Base-by-base conservation (phyloP, 2,888 invertebrate genomes). In the Hirtodrosophila trivittata region DNA sequence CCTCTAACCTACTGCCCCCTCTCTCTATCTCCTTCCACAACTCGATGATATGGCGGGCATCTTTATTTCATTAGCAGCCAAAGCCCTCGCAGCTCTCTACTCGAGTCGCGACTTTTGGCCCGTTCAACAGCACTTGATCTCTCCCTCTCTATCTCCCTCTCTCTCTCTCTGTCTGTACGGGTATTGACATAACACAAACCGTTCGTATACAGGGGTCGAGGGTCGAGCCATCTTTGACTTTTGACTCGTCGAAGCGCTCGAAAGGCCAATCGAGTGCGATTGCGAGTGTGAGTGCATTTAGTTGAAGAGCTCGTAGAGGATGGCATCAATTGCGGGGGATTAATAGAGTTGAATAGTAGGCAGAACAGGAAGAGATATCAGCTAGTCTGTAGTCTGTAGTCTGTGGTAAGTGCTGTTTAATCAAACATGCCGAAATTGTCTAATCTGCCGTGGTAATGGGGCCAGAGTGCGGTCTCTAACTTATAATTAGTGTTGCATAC, bases 61-160 rank as follows among this genome's bases (percentile, higher is more conserved):
- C 81, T 66, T 77, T 72, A 75, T 77, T 82, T 78, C 75, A 78
- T 75, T 78, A 72, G 67, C 51, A 65, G 56, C 51, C 28, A 62
- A 60, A 72, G 57, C 63, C 59, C 16, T 18, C 39, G 3, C 35
- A 35, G 21, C 21, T 14, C 12, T 25, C 33, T 5, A 33, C 33
- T 33, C 7, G 10, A 10, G 13, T 1, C 57, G 74, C 74, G 70
- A 73, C 68, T 74, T 55, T 68, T 55, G 55, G 28, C 51, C 18
- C 46, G 6, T 46, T 13, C 16, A 14, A 14, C 30, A 14, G 18
- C 32, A 6, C 16, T 16, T 39, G 18, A 21, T 10, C 7, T 9
- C 37, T 12, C 16, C 18, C 1, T 33, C 16, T 25, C 13, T 28
- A 32, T 39, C 30, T 10, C 6, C 9, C 32, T 13, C 30, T 18